Conservation (phyloP, 2,888 invertebrate genomes). For the Poecilus cupreus region DNA sequence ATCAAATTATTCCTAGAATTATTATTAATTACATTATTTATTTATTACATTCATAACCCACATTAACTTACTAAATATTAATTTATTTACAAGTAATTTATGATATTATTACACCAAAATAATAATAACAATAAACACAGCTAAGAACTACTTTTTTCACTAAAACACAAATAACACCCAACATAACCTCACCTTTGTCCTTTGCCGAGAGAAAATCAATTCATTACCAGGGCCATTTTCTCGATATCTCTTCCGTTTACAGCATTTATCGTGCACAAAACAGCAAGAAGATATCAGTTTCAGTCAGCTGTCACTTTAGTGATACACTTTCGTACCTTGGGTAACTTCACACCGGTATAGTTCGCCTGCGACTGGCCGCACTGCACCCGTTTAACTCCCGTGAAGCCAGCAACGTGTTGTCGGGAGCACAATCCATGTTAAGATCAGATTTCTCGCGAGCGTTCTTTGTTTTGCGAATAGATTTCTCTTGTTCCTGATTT, state of each 20-base stretch:
- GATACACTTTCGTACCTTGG: not conserved
- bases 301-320: slow-evolving; percentile 28
- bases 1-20: no score
- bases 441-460: slow-evolving; percentile 23
- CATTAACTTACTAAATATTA: no score
- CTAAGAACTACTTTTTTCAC: not conserved
- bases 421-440: slow-evolving; percentile 7
- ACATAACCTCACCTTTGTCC: slow-evolving; percentile 3
- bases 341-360: not conserved
- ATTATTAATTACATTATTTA: no score
- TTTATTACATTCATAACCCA: no score
- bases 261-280: not conserved
- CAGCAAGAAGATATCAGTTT: slow-evolving; percentile 7
- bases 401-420: slow-evolving; percentile 10
- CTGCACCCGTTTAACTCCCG: slow-evolving; percentile 13
- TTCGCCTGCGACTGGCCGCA: not conserved
- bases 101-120: no score
- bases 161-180: not conserved
- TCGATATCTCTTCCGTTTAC: not conserved
- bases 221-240: not conserved
- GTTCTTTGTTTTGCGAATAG: not conserved
- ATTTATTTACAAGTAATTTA: no score
- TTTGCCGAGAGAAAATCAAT: not conserved
- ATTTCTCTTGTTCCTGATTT: not conserved
- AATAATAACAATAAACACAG: not conserved